phyloP scores from a whole-genome alignment of 1,140 invertebrate genomes.

The Drosophila novamexicana region DNA sequence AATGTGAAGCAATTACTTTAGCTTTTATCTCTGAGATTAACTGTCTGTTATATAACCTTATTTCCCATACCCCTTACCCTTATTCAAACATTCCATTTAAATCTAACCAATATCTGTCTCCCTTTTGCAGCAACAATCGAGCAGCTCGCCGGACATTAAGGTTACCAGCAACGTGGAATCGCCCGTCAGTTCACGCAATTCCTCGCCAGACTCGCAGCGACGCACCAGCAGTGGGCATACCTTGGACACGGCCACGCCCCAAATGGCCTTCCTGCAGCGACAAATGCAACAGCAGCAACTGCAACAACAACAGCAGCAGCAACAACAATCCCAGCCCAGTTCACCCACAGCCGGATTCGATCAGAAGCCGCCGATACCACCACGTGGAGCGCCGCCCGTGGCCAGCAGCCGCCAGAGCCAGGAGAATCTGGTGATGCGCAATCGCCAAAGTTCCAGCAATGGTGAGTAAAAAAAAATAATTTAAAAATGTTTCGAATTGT shows the following conservation, averaged over 20 bases:
- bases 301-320: slow-evolving; percentile 66
- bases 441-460: slow-evolving; percentile 72
- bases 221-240: slow-evolving; percentile 59
- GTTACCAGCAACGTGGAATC: slow-evolving; percentile 76
- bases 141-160: slow-evolving; percentile 83
- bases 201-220: slow-evolving; percentile 83
- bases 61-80: too few species aligned
- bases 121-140: slow-evolving; percentile 75
- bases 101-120: neutral
- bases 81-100: neutral
- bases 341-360: slow-evolving; percentile 78
- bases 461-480: slow-evolving; percentile 43
- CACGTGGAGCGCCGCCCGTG: slow-evolving; percentile 86
- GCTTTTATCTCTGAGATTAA: too few species aligned
- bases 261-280: slow-evolving; percentile 83
- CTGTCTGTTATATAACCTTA: too few species aligned
- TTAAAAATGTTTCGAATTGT: too few species aligned
- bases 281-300: slow-evolving; percentile 84
- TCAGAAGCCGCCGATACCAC: slow-evolving; percentile 87
- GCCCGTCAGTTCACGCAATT: slow-evolving; percentile 83
- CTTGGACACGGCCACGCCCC: slow-evolving; percentile 68
- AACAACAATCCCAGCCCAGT: slow-evolving; percentile 61
- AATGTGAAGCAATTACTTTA: too few species aligned
- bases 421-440: slow-evolving; percentile 77
- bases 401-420: slow-evolving; percentile 84